A percentile compares a stretch with the other conserved stretches of the same genome.
These are phyloP conservation scores for Operophtera brumata DNA, from an alignment of 2,888 invertebrate genomes.

Conservation along the genomic window DNA sequence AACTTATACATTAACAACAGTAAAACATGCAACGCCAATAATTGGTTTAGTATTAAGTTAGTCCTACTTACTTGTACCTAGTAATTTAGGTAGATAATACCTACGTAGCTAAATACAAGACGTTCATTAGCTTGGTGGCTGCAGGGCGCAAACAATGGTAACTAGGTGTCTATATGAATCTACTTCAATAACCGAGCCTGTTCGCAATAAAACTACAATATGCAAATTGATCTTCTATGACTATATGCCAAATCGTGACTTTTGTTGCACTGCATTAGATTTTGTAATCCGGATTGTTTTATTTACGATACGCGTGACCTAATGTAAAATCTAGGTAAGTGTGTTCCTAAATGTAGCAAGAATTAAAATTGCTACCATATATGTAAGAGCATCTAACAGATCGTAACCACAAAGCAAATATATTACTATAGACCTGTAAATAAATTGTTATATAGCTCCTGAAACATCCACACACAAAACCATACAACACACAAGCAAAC, in stretches of 20 bases:
- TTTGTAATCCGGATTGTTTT: not conserved
- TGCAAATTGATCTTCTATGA: not conserved
- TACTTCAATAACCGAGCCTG: not conserved
- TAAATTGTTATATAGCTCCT: conserved; percentile 19
- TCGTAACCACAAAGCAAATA: conserved; percentile 24
- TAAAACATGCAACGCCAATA: no score
- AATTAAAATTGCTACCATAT: conserved; percentile 1
- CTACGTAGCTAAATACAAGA: not conserved
- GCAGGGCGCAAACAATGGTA: no score
- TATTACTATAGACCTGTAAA: conserved; percentile 19
- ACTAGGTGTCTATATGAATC: not conserved
- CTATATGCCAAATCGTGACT: not conserved
- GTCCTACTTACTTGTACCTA: no score
- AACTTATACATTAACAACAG: no score
- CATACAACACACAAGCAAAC: conserved; percentile 20
- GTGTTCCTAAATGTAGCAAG: conserved; percentile 5
- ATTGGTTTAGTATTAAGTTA: no score
- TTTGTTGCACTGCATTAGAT: not conserved
- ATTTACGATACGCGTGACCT: not conserved
- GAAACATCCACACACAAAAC: conserved; percentile 27
- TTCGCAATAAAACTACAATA: not conserved
- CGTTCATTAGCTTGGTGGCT: no score
- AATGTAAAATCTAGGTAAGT: conserved; percentile 13
- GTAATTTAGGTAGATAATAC: no score
- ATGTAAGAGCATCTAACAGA: conserved; percentile 14